A percentile compares a stretch with the other conserved stretches of the same genome.
phyloP scores from a whole-genome alignment of 1,140 invertebrate species.

The Triops longicaudatus region DNA sequence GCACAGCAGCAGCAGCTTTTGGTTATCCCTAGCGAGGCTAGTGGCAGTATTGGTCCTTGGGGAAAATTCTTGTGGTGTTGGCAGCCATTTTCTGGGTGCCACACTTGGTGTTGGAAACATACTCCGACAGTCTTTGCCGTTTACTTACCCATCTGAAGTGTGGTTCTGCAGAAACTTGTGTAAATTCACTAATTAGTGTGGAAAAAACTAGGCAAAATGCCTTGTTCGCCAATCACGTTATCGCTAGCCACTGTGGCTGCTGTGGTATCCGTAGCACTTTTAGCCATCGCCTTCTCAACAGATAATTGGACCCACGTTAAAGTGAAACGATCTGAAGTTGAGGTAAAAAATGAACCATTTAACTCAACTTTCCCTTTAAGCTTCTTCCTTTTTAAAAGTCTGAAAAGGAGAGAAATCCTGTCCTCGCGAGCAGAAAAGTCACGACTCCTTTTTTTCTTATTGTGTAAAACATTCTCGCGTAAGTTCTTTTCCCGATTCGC shows the following conservation, averaged over 20 bases:
- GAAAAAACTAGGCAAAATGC: conserved; percentile 33
- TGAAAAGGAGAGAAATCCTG: too few species aligned
- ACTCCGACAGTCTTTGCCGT: background rate
- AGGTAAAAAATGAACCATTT: conserved; percentile 31
- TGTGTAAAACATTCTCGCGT: too few species aligned
- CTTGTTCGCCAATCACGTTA: conserved; percentile 42
- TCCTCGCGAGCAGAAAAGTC: too few species aligned
- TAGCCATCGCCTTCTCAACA: conserved; percentile 43
- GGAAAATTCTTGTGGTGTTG: conserved; percentile 1
- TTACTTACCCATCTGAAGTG: background rate
- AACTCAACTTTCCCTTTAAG: background rate
- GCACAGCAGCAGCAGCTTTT: conserved; percentile 3
- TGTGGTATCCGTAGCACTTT: conserved; percentile 41
- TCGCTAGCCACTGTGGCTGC: conserved; percentile 42
- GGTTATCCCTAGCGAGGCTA: background rate
- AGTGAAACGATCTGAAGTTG: conserved; percentile 38
- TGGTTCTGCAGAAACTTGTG: background rate
- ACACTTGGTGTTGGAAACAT: background rate
- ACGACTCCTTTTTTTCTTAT: too few species aligned
- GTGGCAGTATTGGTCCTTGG: background rate
- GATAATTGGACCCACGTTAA: conserved; percentile 43
- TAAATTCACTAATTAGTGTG: background rate
- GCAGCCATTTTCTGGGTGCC: conserved; percentile 6
- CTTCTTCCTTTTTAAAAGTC: too few species aligned
- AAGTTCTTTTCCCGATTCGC: too few species aligned